A percentile compares a stretch with the other conserved stretches of the same genome.
Conservation (phyloP, 2,888 invertebrate genomes). For the Agonum fuliginosum region DNA sequence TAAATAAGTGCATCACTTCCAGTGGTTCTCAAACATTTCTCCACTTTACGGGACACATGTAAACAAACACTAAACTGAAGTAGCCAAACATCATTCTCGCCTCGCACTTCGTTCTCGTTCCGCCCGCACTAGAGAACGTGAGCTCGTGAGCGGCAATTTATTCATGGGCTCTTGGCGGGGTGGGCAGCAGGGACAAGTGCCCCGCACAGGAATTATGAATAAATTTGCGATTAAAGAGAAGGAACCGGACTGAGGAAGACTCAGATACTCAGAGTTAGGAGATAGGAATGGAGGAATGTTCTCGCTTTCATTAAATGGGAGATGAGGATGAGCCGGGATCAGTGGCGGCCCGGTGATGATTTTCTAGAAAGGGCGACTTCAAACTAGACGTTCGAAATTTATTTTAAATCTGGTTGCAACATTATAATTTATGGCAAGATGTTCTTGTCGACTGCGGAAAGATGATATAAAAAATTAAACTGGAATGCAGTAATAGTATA, state of each 20-base stretch:
- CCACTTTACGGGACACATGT: slow-evolving; percentile 11
- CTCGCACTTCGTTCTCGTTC: background rate
- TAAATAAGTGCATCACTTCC: background rate
- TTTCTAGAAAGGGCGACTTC: background rate
- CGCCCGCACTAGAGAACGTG: background rate
- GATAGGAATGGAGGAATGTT: slow-evolving; percentile 13
- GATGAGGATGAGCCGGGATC: too few species aligned
- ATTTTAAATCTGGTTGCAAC: background rate
- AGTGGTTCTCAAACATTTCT: background rate
- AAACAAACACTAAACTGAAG: slow-evolving; percentile 31
- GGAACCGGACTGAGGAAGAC: background rate
- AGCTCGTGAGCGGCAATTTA: slow-evolving; percentile 39
- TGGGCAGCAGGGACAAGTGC: background rate
- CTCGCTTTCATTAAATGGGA: slow-evolving; percentile 27
- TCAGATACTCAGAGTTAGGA: background rate
- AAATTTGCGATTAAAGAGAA: slow-evolving; percentile 43
- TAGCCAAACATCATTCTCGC: slow-evolving; percentile 17
- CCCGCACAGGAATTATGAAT: slow-evolving; percentile 41
- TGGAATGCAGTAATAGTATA: too few species aligned
- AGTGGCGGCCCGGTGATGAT: background rate
- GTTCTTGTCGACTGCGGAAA: too few species aligned
- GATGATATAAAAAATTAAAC: too few species aligned
- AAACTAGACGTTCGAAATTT: too few species aligned
- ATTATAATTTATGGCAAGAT: too few species aligned
- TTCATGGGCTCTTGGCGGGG: slow-evolving; percentile 21